phyloP scores from a whole-genome alignment of 2,797 vertebrate genomes.

The Pygocentrus nattereri region DNA sequence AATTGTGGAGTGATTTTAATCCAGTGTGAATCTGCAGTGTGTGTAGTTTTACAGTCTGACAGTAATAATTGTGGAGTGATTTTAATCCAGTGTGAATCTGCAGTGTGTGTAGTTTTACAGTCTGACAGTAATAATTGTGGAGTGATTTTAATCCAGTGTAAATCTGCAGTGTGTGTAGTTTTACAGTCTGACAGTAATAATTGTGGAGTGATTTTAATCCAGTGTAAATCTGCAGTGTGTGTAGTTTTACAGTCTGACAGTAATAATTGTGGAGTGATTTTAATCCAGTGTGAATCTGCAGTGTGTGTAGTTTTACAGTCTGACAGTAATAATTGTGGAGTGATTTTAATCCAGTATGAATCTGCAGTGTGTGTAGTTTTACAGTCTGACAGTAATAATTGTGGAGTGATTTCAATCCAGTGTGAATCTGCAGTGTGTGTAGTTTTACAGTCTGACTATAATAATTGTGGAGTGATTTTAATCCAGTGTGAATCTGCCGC shows the following conservation, averaged over 20 bases:
- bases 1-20: not conserved
- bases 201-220: not conserved
- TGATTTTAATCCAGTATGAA: not conserved
- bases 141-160: not conserved
- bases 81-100: not conserved
- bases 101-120: not conserved
- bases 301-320: no score
- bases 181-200: no score
- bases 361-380: not conserved
- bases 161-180: no score
- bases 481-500: no score
- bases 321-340: no score
- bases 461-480: not conserved
- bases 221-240: no score
- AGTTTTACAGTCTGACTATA: not conserved
- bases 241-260: no score
- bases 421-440: not conserved
- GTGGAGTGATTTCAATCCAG: no score
- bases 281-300: not conserved
- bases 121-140: not conserved
- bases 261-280: not conserved
- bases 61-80: no score
- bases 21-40: no score
- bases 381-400: not conserved
- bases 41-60: no score